Evolutionary conservation across 2,888 invertebrate genomes (phyloP), one percentile per base, ranked within the genome.

Genomic region (Chironomus riparius): DNA sequence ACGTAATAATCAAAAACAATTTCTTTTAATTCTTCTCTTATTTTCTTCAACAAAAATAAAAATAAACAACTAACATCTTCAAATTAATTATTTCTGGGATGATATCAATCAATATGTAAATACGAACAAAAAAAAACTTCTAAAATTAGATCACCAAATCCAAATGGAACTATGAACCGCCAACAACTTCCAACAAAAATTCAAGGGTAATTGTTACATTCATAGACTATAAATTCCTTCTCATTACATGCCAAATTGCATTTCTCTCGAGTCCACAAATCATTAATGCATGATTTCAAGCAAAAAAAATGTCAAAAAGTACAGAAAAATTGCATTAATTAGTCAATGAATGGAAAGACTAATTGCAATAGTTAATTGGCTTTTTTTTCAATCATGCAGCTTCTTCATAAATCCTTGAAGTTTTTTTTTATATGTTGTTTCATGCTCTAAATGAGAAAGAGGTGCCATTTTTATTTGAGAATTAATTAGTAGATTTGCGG

Each of bases 161-260:
- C 69, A 68, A 76, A 50, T 76, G 76, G 76, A 76, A 68, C 76
- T 12, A 38, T 76, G 56, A 50, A 50, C 22, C 76, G 76, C 24
- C 76, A 68, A 73, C 22, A 73, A 38, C 72, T 62, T 69, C 84
- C 84, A 82, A 80, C 84, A 80, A 84, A 84, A 82, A 82, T 84
- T 81, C 81, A 84, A 82, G 82, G 84, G 84, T 84, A 84, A 84
- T 22, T 76, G 22, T 74, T 24, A 28, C 13, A 74, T 21, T 13
- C 13, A 65, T 65, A n/a, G 56, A 56, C 22, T 21, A 18, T 21
- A 65, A 24, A 4, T 24, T 22, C 65, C 18, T 22, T 10, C 21
- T 65, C 65, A 56, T 56, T 56, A 18, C 56, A 56, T 56, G 15
- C 56, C 28, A 5, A 28, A 28, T 28, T 5, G 3, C 28, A 28